Evolutionary conservation across 2,797 vertebrate genomes (phyloP), one percentile per base, ranked within the genome.

Genomic region (Euthynnus affinis): DNA sequence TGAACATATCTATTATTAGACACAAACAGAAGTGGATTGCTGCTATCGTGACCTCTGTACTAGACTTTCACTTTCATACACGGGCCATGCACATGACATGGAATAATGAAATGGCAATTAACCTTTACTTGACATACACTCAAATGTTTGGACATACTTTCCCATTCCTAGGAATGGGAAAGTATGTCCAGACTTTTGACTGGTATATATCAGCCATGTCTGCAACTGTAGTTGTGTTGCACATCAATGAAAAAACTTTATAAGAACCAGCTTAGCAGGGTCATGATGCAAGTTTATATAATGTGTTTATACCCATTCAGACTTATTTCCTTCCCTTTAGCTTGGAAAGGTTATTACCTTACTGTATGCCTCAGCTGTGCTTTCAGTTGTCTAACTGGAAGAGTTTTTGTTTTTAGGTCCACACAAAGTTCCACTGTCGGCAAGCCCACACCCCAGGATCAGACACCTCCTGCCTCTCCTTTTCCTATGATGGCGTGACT

Each of bases 381-480:
- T 29, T 29, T 44, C 37, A 32, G 27, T 44, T 44, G 2, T 5
- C 23, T 53, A 37, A 40, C 49, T 22, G 6, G 51, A 52, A 22
- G 20, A 22, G 67, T 62, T 67, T 75, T 67, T 71, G 8, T 61
- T 27, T 53, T 9, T 81, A 99, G 98, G 98, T 99, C 72, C 98
- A 99, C 80, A 99, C 98, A 5, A 99, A 98, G 92, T 99, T 98
- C 81, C 97, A 98, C 93, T 98, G 97, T 88, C 96, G 96, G 22
- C 97, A 98, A 88, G 98, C 98, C 64, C 98, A 99, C 77, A 83
- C 89, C 52, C 93, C 96, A 3, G 96, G 97, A 82, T 96, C 96
- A 0, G 98, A 99, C 81, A 97, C 96, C 20, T 97, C 97, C 20
- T 97, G 97, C 59, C 93, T 99, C 73, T 63, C 95, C 7, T 99